These are phyloP conservation scores for Rhabdornis inornatus DNA, from an alignment of 2,113 vertebrate genomes.

Conservation along the genomic window DNA sequence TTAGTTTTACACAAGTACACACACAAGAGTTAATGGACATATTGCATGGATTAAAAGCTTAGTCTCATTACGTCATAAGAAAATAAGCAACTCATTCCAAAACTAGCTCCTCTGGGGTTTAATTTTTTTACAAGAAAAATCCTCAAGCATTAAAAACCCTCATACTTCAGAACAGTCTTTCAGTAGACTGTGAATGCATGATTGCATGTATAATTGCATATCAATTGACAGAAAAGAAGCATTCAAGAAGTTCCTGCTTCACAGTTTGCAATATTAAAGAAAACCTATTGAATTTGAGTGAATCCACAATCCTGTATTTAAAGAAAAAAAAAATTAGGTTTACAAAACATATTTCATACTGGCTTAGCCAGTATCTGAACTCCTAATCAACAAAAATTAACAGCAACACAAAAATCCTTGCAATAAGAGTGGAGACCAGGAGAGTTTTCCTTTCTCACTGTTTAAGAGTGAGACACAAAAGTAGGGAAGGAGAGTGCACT, in stretches of 20 bases:
- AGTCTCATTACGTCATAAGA: conserved; percentile 26
- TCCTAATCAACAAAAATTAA: not conserved
- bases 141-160: not conserved
- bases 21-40: conserved; percentile 30
- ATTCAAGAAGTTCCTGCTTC: not conserved
- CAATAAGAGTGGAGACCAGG: conserved; percentile 13
- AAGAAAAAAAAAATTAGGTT: not conserved
- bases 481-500: conserved; percentile 16
- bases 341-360: not conserved
- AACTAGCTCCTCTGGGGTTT: not conserved
- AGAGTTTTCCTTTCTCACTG: not conserved
- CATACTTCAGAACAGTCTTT: not conserved
- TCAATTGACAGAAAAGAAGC: not conserved
- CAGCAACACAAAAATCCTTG: not conserved
- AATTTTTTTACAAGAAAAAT: not conserved
- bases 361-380: not conserved
- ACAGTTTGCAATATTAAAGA: not conserved
- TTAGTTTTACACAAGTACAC: conserved; percentile 30
- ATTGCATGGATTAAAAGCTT: conserved; percentile 39
- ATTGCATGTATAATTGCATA: not conserved
- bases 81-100: conserved; percentile 22
- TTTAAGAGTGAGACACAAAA: not conserved
- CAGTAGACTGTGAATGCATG: not conserved
- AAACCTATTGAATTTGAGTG: not conserved
- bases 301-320: not conserved